Conservation (phyloP, 2,797 vertebrate genomes). For the Coilia nasus region DNA sequence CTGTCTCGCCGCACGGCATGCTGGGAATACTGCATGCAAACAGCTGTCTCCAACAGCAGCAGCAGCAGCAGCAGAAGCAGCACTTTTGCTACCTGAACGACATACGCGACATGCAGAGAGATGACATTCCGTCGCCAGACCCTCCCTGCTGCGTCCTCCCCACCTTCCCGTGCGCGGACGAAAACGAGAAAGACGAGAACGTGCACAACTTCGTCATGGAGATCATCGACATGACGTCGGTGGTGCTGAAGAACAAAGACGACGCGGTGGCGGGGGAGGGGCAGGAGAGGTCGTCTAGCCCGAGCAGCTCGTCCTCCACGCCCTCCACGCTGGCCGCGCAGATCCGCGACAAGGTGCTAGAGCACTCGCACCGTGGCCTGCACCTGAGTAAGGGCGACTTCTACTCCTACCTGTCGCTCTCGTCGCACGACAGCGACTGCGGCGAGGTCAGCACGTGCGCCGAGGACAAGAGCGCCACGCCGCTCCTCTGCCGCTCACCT, state of each 20-base stretch:
- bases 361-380: slow-evolving; percentile 90
- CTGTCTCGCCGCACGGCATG: slow-evolving; percentile 51
- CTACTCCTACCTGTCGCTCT: slow-evolving; percentile 96
- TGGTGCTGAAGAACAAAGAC: slow-evolving; percentile 85
- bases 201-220: slow-evolving; percentile 93
- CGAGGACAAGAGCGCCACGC: slow-evolving; percentile 77
- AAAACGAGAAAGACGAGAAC: slow-evolving; percentile 70
- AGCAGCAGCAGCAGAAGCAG: slow-evolving; percentile 61
- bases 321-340: slow-evolving; percentile 64
- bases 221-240: slow-evolving; percentile 92
- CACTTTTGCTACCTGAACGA: slow-evolving; percentile 72
- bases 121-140: slow-evolving; percentile 55
- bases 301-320: slow-evolving; percentile 63
- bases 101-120: slow-evolving; percentile 60
- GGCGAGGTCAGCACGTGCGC: slow-evolving; percentile 87
- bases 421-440: slow-evolving; percentile 98
- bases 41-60: slow-evolving; percentile 46
- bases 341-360: slow-evolving; percentile 92
- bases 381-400: slow-evolving; percentile 93
- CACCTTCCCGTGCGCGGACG: slow-evolving; percentile 44
- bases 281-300: slow-evolving; percentile 50
- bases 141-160: slow-evolving; percentile 68
- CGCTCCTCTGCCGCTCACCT: slow-evolving; percentile 66
- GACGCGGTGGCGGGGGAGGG: slow-evolving; percentile 60
- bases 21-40: slow-evolving; percentile 54